Percentiles rank a stretch among this genome's conserved stretches.
These are phyloP conservation scores for Drosophila nigromelanica DNA, from an alignment of 1,140 invertebrate genomes.

Conservation along the genomic window DNA sequence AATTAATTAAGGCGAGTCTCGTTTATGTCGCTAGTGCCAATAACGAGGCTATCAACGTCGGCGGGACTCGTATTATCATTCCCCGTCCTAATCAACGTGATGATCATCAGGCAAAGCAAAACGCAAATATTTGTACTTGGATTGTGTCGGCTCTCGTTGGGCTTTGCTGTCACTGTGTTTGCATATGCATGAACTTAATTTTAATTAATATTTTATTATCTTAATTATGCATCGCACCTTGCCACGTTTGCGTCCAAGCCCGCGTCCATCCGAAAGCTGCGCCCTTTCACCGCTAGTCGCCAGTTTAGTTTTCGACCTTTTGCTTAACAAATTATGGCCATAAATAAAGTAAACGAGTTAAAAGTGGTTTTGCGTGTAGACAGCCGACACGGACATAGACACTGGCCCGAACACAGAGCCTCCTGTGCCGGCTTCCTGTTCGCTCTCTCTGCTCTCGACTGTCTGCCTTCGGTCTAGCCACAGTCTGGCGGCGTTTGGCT, in stretches of 20 bases:
- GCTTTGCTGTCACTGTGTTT: slow-evolving; percentile 44
- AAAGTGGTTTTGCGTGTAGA: slow-evolving; percentile 85
- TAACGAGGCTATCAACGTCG: slow-evolving; percentile 77
- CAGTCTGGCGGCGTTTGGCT: slow-evolving; percentile 69
- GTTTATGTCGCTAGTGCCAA: slow-evolving; percentile 50
- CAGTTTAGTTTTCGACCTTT: slow-evolving; percentile 79
- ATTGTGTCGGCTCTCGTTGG: slow-evolving; percentile 19
- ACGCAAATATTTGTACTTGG: slow-evolving; percentile 69
- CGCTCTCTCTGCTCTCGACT: slow-evolving; percentile 22
- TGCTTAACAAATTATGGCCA: slow-evolving; percentile 81
- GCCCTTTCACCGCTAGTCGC: slow-evolving; percentile 64
- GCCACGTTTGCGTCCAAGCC: slow-evolving; percentile 30
- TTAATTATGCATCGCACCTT: slow-evolving; percentile 83
- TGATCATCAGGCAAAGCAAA: slow-evolving; percentile 54
- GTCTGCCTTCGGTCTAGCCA: slow-evolving; percentile 60
- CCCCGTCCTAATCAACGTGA: slow-evolving; percentile 68
- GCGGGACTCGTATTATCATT: slow-evolving; percentile 38
- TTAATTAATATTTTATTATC: slow-evolving; percentile 84
- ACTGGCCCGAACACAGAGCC: slow-evolving; percentile 2
- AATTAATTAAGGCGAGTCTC: slow-evolving; percentile 78
- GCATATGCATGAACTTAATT: slow-evolving; percentile 82
- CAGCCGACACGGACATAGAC: slow-evolving; percentile 55
- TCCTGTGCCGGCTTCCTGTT: slow-evolving; percentile 4
- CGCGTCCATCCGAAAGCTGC: slow-evolving; percentile 28
- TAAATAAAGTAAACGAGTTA: slow-evolving; percentile 84